Evolutionary conservation across 2,888 invertebrate species (phyloP), one percentile per base, ranked within the genome.

Genomic region (Phyllotreta cruciferae): DNA sequence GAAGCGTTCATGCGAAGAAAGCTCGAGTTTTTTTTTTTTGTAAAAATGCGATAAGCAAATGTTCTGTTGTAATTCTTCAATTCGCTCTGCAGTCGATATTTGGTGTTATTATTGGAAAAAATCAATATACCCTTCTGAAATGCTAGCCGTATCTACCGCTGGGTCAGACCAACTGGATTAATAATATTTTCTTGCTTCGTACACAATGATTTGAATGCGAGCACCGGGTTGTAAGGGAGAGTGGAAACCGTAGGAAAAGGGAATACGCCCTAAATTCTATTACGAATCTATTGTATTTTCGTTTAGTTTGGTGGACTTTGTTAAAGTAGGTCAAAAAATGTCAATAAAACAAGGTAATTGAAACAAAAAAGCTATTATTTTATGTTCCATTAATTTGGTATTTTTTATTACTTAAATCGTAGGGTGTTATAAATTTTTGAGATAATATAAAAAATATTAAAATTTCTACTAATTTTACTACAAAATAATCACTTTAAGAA

Each of bases 231-330:
- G 49, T 14, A 24, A 14, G 36, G n/a, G 52, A 37, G 37, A 52
- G 5, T 36, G 38, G 38, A 52, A 52, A 52, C 37, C 52, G 41
- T 42, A 60, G 52, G 60, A 60, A 44, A 53, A 52, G 56, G 44
- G 60, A 41, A 60, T 52, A 13, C 52, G 42, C 44, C 52, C 53
- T 35, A 60, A 60, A 60, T 44, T 52, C 24, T 44, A 60, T 60
- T 60, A 60, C 52, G 60, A 53, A 14, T 44, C 60, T 53, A 60
- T 60, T 60, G 52, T 60, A 58, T 44, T 34, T 52, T 44, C 37
- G 53, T 60, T 44, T n/a, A 44, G 52, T 44, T 60, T 44, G 53
- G 24, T 60, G 60, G 60, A 53, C 60, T 37, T 38, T 37, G 52
- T 52, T 36, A 37, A 53, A 60, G 52, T 60, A 53, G 60, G 52